phyloP scores from a whole-genome alignment of 2,888 invertebrate genomes.

The Amblyjoppa fuscipennis region DNA sequence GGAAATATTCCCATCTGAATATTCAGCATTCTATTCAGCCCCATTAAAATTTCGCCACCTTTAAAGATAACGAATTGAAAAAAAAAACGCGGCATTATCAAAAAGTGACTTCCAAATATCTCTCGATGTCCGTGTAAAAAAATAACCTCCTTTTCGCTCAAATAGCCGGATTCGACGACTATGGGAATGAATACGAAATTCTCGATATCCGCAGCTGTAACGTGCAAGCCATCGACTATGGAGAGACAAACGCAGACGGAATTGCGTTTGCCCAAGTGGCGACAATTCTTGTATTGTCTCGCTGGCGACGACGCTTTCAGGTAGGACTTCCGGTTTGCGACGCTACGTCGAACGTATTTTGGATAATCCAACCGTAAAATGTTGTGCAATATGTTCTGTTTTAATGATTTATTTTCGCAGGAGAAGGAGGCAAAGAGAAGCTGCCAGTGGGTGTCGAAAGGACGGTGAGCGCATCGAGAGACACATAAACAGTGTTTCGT shows the following conservation, averaged over 20 bases:
- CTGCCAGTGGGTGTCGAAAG: constrained; percentile 85
- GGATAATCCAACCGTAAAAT: neutral
- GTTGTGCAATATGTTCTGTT: neutral
- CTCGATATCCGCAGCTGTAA: constrained; percentile 77
- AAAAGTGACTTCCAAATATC: neutral
- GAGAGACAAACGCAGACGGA: constrained; percentile 95
- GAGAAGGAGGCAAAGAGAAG: constrained; percentile 90
- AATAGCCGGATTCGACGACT: constrained; percentile 71
- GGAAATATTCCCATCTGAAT: too few relatives aligned
- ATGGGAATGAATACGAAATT: constrained; percentile 72
- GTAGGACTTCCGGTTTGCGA: constrained; percentile 68
- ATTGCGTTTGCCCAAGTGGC: constrained; percentile 90
- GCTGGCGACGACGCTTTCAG: constrained; percentile 91
- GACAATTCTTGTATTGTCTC: constrained; percentile 93
- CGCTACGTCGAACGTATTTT: neutral
- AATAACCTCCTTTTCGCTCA: neutral
- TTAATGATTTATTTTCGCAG: constrained; percentile 80
- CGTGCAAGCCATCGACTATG: constrained; percentile 88
- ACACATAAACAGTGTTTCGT: constrained; percentile 94
- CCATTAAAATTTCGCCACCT: neutral
- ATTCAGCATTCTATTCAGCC: too few relatives aligned
- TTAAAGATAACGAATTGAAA: neutral
- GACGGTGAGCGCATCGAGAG: constrained; percentile 85
- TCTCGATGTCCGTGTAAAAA: neutral
- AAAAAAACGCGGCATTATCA: too few relatives aligned